A percentile compares a stretch with the other conserved stretches of the same genome.
These are phyloP conservation scores for Esperia sulphurella DNA, from an alignment of 2,888 invertebrate genomes.

Conservation along the genomic window DNA sequence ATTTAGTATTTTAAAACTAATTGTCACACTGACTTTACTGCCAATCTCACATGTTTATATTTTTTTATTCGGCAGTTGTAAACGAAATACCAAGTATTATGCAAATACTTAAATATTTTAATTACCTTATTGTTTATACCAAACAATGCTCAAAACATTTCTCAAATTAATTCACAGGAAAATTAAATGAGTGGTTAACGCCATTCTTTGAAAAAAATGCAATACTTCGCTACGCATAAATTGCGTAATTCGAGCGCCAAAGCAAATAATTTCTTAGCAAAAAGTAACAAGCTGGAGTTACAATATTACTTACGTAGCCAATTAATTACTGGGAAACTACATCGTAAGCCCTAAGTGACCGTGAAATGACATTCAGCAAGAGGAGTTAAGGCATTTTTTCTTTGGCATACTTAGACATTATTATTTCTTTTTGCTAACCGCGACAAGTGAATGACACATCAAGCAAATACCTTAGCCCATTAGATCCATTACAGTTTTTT, in stretches of 20 bases:
- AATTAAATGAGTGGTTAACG: conserved; percentile 16
- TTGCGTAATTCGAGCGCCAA: conserved; percentile 6
- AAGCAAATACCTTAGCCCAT: conserved; percentile 31
- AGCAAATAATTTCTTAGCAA: conserved; percentile 5
- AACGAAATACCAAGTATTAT: conserved; percentile 9
- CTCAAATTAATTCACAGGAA: conserved; percentile 12
- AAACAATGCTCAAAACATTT: conserved; percentile 12
- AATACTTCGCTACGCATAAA: conserved; percentile 11
- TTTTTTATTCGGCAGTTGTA: conserved; percentile 1
- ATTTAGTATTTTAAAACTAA: background rate
- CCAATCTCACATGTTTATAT: no score
- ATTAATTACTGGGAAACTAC: conserved; percentile 20
- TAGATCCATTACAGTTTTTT: conserved; percentile 24
- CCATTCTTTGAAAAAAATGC: conserved; percentile 12
- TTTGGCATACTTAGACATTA: conserved; percentile 20
- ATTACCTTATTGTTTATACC: conserved; percentile 11
- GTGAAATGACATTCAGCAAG: conserved; percentile 53
- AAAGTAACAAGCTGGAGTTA: conserved; percentile 5
- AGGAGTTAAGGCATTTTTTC: conserved; percentile 12
- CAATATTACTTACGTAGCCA: conserved; percentile 12
- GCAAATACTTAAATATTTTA: conserved; percentile 10
- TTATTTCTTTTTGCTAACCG: conserved; percentile 27
- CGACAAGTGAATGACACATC: conserved; percentile 31
- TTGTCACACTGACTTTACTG: no score
- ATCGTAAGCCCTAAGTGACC: conserved; percentile 42